phyloP scores from a whole-genome alignment of 2,888 invertebrate species.

The Pegoplata infirma region DNA sequence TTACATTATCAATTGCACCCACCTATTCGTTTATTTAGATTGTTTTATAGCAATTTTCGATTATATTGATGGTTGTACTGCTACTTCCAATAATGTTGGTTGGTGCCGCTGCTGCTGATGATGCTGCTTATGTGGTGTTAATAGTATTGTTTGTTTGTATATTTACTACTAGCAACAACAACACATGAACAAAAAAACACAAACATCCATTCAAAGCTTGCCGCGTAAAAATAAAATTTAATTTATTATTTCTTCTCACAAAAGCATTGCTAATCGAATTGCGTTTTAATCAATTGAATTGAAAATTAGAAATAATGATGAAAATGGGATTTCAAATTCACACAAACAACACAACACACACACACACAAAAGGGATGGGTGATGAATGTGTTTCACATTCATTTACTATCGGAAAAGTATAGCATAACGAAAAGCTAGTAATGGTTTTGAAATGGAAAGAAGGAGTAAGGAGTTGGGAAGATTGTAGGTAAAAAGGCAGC shows the following conservation, averaged over 20 bases:
- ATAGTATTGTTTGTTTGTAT: constrained; percentile 38
- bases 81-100: constrained; percentile 15
- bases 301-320: constrained; percentile 66
- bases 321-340: constrained; percentile 54
- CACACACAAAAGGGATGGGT: constrained; percentile 20
- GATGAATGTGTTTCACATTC: constrained; percentile 39
- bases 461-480: not conserved
- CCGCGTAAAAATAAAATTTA: constrained; percentile 70
- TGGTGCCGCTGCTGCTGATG: constrained; percentile 21
- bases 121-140: constrained; percentile 60
- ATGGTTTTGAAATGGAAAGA: not conserved
- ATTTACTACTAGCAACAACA: too few species aligned
- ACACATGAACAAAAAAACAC: constrained; percentile 49
- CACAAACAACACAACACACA: constrained; percentile 15
- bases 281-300: constrained; percentile 76
- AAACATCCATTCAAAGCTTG: constrained; percentile 57
- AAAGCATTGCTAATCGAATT: constrained; percentile 77
- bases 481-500: not conserved
- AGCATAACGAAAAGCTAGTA: too few species aligned
- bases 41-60: constrained; percentile 1
- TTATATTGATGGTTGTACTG: constrained; percentile 22
- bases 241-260: constrained; percentile 73
- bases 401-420: not conserved
- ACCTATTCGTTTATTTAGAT: not conserved
- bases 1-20: too few species aligned